Percentiles rank a stretch among this genome's conserved stretches.
phyloP scores from a whole-genome alignment of 2,113 vertebrate genomes.

The Ia io region DNA sequence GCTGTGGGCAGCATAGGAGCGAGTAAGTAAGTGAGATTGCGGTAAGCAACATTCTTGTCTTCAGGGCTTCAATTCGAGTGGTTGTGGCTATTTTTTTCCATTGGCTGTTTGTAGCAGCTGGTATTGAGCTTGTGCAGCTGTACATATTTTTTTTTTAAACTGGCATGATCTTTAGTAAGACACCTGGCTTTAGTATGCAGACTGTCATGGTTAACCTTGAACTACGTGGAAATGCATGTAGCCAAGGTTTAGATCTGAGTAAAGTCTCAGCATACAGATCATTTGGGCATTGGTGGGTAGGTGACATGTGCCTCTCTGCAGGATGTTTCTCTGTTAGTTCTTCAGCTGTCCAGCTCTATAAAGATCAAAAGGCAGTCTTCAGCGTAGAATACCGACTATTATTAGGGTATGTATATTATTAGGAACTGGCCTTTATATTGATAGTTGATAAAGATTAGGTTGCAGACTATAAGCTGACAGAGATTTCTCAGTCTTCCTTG shows the following conservation, averaged over 20 bases:
- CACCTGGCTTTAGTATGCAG: not conserved
- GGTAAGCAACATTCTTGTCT: not conserved
- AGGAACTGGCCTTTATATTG: not conserved
- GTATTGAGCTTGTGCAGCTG: not conserved
- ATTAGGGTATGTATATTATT: not conserved
- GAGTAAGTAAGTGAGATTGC: not conserved
- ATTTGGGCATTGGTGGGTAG: too few species aligned
- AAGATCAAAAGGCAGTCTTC: not conserved
- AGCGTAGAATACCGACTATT: not conserved
- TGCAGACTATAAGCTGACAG: not conserved
- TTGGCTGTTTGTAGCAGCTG: not conserved
- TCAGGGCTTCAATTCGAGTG: not conserved
- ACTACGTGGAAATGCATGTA: not conserved
- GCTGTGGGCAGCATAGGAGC: too few species aligned
- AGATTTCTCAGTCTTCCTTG: not conserved
- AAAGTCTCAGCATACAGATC: not conserved
- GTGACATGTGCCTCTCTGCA: not conserved
- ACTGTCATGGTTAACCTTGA: not conserved
- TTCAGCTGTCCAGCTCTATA: not conserved
- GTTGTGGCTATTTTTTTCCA: not conserved
- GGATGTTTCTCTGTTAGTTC: not conserved
- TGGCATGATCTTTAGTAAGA: not conserved
- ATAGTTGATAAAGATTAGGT: not conserved
- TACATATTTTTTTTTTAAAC: not conserved
- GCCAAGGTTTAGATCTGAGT: not conserved